phyloP scores from a whole-genome alignment of 2,797 vertebrate genomes.

The Schizopygopsis pylzovi region DNA sequence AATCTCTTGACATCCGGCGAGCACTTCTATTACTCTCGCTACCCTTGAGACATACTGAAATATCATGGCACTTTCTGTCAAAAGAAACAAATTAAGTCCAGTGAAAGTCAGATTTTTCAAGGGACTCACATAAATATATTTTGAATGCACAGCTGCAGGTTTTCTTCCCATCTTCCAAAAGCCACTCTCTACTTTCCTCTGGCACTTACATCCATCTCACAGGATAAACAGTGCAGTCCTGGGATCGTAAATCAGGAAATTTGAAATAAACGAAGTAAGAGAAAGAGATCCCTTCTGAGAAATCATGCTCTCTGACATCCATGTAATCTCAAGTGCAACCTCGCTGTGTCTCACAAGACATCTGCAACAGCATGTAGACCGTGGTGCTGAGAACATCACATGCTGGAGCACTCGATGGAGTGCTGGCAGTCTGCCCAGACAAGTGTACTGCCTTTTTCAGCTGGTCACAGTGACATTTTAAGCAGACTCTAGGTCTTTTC shows the following conservation, averaged over 20 bases:
- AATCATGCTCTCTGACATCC: conserved; percentile 30
- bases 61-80: conserved; percentile 51
- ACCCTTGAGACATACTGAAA: conserved; percentile 54
- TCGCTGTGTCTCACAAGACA: conserved; percentile 43
- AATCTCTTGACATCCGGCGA: conserved; percentile 48
- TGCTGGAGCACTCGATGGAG: conserved; percentile 35
- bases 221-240: background rate
- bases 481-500: background rate
- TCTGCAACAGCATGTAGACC: conserved; percentile 14
- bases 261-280: conserved; percentile 11
- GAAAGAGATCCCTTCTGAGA: conserved; percentile 13
- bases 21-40: conserved; percentile 46
- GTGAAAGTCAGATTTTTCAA: conserved; percentile 34
- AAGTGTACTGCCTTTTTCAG: conserved; percentile 43
- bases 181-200: background rate
- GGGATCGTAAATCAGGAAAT: conserved; percentile 5
- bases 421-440: conserved; percentile 45
- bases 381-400: conserved; percentile 40
- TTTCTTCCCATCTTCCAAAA: conserved; percentile 22
- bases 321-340: conserved; percentile 33
- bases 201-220: background rate
- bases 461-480: conserved; percentile 25
- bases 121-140: conserved; percentile 12
- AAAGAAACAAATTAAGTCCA: conserved; percentile 50
- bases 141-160: conserved; percentile 2